Evolutionary conservation across 2,888 invertebrate genomes (phyloP), one percentile per base, ranked within the genome.

Genomic region (Eilema caniola): DNA sequence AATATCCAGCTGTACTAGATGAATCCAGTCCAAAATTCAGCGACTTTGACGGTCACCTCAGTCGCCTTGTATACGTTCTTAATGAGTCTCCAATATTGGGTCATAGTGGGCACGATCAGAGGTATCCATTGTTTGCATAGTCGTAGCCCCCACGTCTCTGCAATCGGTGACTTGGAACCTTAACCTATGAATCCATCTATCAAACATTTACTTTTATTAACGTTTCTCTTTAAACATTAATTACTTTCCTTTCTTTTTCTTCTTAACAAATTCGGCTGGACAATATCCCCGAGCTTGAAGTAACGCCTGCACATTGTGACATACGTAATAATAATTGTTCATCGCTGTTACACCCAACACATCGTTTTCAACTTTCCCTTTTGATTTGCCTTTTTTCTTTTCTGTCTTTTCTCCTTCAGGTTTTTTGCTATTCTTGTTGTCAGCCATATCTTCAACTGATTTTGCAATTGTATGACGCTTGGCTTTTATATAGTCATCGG

Each of bases 291-390:
- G 96, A 59, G 97, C 97, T 83, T 97, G 97, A 16, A 99, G 92
- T 14, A 99, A 96, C 86, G 99, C 98, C 91, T 98, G 98, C 0
- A 98, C 97, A 88, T 98, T 98, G 87, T 99, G 99, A 81, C 99
- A 99, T 0, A 98, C 98, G 86, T 98, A 98, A 89, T 99, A 99
- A 0, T 99, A 98, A 86, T 99, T 99, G 79, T 98, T 97, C 98
- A 99, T 98, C 0, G 98, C 98, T 4, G 97, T 97, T 82, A 98
- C 98, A 77, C 98, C 98, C 85, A 98, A 97, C 85, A 98, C 97
- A 84, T 98, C 98, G 67, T 98, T 97, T 53, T 97, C 96, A 83
- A 97, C 97, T 83, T 97, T 96, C 5, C 97, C 96, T 84, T 95
- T 95, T 0, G 96, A 96, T 65, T 95, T 96, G 73, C 96, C 96